Evolutionary conservation across 2,888 invertebrate genomes (phyloP).

Genomic region (Julus scanicus): DNA sequence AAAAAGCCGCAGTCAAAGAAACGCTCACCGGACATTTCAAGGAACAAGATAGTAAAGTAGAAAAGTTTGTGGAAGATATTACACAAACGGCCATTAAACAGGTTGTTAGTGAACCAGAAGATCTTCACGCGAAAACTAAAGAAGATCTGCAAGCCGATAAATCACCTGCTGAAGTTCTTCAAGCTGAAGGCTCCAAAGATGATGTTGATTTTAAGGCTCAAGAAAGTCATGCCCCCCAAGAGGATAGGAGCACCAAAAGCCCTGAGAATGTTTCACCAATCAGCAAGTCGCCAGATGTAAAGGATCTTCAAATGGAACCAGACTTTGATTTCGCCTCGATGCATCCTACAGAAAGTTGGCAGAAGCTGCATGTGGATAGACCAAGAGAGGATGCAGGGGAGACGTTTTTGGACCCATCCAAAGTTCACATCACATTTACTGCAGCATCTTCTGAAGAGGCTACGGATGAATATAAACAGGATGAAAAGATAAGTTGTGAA

Average conservation of each 20-base stretch:
- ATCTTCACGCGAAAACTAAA: slow-evolving; percentile 44
- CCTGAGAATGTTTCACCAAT: background rate
- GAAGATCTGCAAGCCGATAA: background rate
- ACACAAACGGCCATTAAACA: slow-evolving; percentile 19
- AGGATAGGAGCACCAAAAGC: background rate
- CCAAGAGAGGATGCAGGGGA: background rate
- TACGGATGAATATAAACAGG: background rate
- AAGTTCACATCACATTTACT: slow-evolving; percentile 7
- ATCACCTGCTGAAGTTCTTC: background rate
- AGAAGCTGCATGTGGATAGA: background rate
- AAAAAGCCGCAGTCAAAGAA: slow-evolving; percentile 55
- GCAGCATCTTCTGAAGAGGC: slow-evolving; percentile 29
- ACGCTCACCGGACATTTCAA: slow-evolving; percentile 55
- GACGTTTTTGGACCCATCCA: background rate
- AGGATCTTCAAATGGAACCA: background rate
- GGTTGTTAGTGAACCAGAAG: background rate
- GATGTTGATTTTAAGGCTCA: background rate
- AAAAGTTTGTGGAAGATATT: slow-evolving; percentile 22
- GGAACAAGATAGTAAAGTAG: slow-evolving; percentile 39
- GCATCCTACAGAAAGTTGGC: slow-evolving; percentile 10
- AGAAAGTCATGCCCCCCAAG: background rate
- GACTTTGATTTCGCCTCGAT: background rate
- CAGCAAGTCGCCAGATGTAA: slow-evolving; percentile 19
- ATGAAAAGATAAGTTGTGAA: background rate
- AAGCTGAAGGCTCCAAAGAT: background rate